These are phyloP conservation scores for Rhinogobio ventralis DNA, from an alignment of 2,797 vertebrate species.

Conservation along the genomic window DNA sequence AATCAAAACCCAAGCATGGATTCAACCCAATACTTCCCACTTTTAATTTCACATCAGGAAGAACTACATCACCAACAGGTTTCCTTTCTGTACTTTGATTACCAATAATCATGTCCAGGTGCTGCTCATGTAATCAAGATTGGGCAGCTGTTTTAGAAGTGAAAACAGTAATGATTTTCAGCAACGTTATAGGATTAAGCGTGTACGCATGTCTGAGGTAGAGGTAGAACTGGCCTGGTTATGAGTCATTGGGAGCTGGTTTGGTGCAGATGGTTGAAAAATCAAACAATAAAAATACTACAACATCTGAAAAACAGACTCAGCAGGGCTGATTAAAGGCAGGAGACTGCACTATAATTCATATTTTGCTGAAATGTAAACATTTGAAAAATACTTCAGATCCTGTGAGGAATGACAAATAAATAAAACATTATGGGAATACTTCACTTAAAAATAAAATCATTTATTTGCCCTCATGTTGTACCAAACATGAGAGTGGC, in stretches of 20 bases:
- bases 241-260: background rate
- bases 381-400: background rate
- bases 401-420: background rate
- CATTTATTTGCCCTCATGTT: background rate
- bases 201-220: background rate
- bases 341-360: background rate
- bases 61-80: background rate
- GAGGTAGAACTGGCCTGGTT: conserved; percentile 5
- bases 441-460: background rate
- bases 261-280: background rate
- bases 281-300: background rate
- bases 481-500: background rate
- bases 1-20: background rate
- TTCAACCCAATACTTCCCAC: background rate
- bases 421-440: background rate
- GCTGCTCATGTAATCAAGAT: background rate
- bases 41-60: background rate
- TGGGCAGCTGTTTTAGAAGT: background rate
- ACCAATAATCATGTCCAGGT: background rate
- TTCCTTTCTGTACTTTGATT: background rate
- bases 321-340: background rate
- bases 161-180: too few species aligned
- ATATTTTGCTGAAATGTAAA: conserved; percentile 12
- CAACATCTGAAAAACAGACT: background rate
- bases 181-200: too few species aligned